Percentiles rank a stretch among this genome's conserved stretches.
Conservation (phyloP, 2,797 vertebrate genomes). For the Halcyon leucocephala region DNA sequence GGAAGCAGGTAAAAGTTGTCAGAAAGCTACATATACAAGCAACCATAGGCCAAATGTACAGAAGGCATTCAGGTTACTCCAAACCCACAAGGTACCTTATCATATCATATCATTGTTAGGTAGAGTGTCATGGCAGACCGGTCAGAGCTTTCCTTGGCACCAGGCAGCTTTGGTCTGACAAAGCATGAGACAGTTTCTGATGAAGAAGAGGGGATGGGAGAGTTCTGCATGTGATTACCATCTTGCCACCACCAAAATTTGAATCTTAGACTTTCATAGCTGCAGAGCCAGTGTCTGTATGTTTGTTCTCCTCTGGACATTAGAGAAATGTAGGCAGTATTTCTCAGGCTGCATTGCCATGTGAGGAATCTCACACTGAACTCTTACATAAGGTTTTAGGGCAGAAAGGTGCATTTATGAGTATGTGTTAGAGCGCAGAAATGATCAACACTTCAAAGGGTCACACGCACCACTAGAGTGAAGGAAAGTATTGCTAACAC, state of each 20-base stretch:
- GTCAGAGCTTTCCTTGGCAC: not conserved
- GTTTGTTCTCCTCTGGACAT: not conserved
- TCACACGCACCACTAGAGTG: not conserved
- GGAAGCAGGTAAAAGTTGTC: not conserved
- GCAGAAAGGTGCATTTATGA: not conserved
- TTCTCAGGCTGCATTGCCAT: not conserved
- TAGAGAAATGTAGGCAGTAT: not conserved
- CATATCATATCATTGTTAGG: not conserved
- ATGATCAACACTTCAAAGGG: constrained; percentile 29
- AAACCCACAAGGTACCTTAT: not conserved
- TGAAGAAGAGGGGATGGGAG: not conserved
- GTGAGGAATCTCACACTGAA: not conserved
- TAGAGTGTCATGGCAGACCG: not conserved
- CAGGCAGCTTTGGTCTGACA: not conserved
- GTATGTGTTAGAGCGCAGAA: not conserved
- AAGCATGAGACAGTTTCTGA: not conserved
- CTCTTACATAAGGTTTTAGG: not conserved
- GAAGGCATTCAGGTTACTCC: not conserved
- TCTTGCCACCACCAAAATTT: not conserved
- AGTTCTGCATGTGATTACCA: not conserved
- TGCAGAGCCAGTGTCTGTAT: not conserved
- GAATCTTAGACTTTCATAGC: not conserved
- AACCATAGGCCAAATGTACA: not conserved
- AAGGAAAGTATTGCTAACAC: not conserved
- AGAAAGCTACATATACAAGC: not conserved